Percentiles rank a stretch among this genome's conserved stretches.
Conservation (phyloP, 2,113 vertebrate species). For the Tiliqua scincoides region DNA sequence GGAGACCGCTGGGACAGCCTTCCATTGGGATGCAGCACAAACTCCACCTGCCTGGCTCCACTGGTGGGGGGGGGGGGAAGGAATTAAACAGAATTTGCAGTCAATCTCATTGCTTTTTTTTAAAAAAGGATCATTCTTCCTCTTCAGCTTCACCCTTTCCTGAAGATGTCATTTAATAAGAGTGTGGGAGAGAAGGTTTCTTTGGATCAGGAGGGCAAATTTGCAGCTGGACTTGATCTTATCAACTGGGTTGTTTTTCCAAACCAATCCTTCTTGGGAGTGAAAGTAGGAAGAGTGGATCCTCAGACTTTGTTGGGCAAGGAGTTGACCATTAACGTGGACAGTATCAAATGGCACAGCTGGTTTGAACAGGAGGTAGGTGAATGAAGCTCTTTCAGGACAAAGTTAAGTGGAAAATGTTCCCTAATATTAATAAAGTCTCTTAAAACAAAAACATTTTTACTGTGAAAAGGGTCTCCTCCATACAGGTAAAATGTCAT, state of each 20-base stretch:
- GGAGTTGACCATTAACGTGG: not conserved
- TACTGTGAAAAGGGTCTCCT: too few relatives aligned
- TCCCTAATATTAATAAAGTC: too few relatives aligned
- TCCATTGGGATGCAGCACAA: too few relatives aligned
- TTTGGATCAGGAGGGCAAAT: not conserved
- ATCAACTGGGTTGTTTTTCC: slow-evolving; percentile 17
- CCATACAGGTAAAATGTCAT: too few relatives aligned
- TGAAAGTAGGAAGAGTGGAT: not conserved
- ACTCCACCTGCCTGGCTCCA: too few relatives aligned
- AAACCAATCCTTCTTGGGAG: slow-evolving; percentile 1
- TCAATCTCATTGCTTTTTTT: too few relatives aligned
- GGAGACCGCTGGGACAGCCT: too few relatives aligned
- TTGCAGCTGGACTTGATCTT: not conserved
- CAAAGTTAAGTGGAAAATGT: too few relatives aligned
- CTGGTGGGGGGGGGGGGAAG: too few relatives aligned
- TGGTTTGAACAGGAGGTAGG: not conserved
- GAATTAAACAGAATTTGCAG: too few relatives aligned
- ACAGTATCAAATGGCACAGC: not conserved
- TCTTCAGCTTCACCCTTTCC: not conserved
- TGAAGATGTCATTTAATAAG: not conserved
- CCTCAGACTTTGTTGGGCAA: not conserved
- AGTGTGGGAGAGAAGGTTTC: not conserved
- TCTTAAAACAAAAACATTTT: too few relatives aligned
- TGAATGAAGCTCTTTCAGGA: too few relatives aligned
- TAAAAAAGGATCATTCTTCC: not conserved